Percentiles rank a stretch among this genome's conserved stretches.
Evolutionary conservation across 2,113 vertebrate species (phyloP).

Genomic region (Bos indicus): DNA sequence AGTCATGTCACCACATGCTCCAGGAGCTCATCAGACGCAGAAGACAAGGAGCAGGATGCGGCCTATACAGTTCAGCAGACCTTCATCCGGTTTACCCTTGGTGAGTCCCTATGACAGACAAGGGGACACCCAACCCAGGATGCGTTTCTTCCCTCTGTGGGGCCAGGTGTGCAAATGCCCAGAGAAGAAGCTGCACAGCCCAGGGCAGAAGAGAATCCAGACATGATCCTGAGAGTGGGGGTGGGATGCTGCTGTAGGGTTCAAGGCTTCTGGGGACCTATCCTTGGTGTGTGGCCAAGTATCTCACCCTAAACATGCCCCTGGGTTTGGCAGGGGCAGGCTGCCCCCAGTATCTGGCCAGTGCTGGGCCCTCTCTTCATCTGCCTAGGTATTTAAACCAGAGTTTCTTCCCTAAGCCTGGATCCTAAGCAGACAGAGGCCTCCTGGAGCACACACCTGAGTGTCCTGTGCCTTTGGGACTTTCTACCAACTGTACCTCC

Average conservation of each 20-base stretch:
- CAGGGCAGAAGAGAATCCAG: neutral
- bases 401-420: neutral
- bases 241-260: neutral
- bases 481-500: neutral
- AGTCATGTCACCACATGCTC: too few relatives aligned
- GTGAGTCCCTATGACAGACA: neutral
- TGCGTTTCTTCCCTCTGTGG: neutral
- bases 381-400: neutral
- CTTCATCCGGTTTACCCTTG: neutral
- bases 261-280: neutral
- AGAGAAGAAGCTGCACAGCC: neutral
- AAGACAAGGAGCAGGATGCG: fast-evolving
- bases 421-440: neutral
- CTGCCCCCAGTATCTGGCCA: neutral
- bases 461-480: neutral
- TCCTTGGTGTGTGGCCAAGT: neutral
- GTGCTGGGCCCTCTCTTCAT: neutral
- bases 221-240: neutral
- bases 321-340: too few relatives aligned
- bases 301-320: neutral
- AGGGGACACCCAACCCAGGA: neutral
- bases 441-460: neutral
- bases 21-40: neutral
- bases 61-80: too few relatives aligned
- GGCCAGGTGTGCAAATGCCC: fast-evolving